Evolutionary conservation across 1,140 invertebrate genomes (phyloP).

Genomic region (Drosophila varians): DNA sequence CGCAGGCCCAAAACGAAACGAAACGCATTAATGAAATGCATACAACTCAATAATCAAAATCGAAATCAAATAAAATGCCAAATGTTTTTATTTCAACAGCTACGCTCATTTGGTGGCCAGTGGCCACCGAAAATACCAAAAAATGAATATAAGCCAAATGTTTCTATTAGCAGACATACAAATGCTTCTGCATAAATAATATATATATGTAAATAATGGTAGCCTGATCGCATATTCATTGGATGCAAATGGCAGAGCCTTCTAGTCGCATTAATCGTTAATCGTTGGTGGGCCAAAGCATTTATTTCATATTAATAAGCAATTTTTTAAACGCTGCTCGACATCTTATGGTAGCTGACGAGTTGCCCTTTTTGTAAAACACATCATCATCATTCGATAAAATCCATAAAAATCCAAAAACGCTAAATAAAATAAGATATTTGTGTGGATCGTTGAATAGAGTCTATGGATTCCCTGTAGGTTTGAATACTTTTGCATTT

Average conservation of each 20-base stretch:
- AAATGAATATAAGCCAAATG: conserved; percentile 41
- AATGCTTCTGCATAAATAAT: conserved; percentile 1
- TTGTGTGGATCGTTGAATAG: background rate
- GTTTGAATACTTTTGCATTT: too few species aligned
- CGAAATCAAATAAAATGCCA: conserved; percentile 76
- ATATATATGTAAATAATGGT: background rate
- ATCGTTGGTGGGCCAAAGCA: conserved; percentile 74
- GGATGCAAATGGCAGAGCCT: conserved; percentile 73
- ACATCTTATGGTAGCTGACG: conserved; percentile 71
- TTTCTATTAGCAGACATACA: conserved; percentile 63
- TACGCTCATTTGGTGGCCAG: conserved; percentile 68
- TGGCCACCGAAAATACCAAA: conserved; percentile 4
- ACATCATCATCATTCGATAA: conserved; percentile 31
- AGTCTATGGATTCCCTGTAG: conserved; percentile 41
- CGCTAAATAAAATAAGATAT: conserved; percentile 2
- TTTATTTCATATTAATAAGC: conserved; percentile 80
- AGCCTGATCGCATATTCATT: conserved; percentile 67
- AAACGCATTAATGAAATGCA: conserved; percentile 67
- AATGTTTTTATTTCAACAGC: conserved; percentile 81
- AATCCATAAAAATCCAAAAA: conserved; percentile 24
- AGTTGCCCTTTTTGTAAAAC: conserved; percentile 37
- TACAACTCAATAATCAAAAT: conserved; percentile 76
- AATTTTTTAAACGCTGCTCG: conserved; percentile 67
- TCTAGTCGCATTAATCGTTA: conserved; percentile 74
- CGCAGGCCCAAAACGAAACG: conserved; percentile 17